A percentile compares a stretch with the other conserved stretches of the same genome.
Evolutionary conservation across 2,797 vertebrate genomes (phyloP).

Genomic region (Lagocephalus sceleratus): DNA sequence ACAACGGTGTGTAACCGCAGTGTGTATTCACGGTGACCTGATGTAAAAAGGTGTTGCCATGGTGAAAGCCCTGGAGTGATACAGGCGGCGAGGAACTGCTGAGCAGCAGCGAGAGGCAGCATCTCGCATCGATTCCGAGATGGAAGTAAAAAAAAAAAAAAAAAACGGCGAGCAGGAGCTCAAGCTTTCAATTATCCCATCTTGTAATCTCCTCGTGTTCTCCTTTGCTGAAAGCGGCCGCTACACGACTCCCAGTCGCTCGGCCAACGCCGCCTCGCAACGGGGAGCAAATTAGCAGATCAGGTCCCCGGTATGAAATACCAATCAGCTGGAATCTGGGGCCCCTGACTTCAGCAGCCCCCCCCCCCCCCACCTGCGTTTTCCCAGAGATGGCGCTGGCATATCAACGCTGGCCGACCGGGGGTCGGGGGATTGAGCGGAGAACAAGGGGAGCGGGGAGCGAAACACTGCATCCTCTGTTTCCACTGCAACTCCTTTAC

Average conservation of each 20-base stretch:
- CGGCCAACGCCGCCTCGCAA: constrained; percentile 28
- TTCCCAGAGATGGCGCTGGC: constrained; percentile 58
- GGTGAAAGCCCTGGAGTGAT: constrained; percentile 39
- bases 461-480: constrained; percentile 72
- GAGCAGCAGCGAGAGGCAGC: constrained; percentile 28
- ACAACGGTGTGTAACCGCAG: constrained; percentile 17
- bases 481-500: constrained; percentile 57
- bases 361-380: constrained; percentile 6
- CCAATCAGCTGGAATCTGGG: constrained; percentile 34
- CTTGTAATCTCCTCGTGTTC: constrained; percentile 48
- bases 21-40: constrained; percentile 43
- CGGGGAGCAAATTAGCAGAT: constrained; percentile 41
- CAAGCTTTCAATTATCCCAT: constrained; percentile 17
- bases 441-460: constrained; percentile 49
- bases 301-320: constrained; percentile 42
- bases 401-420: constrained; percentile 34
- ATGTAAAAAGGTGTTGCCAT: constrained; percentile 60
- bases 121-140: constrained; percentile 25
- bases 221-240: constrained; percentile 35
- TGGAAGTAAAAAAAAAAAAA: no score
- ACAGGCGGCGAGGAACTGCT: constrained; percentile 39
- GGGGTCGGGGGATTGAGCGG: constrained; percentile 53
- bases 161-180: constrained; percentile 18
- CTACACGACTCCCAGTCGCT: constrained; percentile 31
- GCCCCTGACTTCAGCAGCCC: constrained; percentile 19